Conservation (phyloP, 2,113 vertebrate species). For the Chloebia gouldiae region DNA sequence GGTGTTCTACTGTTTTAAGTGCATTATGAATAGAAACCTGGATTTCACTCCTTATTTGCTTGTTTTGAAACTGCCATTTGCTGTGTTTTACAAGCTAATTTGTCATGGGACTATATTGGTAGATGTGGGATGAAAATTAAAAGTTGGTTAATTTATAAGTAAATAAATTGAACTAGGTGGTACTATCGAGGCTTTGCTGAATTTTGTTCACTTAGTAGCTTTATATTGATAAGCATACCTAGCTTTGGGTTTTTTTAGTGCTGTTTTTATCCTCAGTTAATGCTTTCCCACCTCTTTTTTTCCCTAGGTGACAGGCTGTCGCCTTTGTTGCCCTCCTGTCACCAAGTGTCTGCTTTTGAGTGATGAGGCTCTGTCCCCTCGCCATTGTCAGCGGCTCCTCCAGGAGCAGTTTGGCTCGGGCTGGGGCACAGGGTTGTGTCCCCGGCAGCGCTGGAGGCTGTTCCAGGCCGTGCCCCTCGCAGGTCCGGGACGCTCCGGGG, state of each 20-base stretch:
- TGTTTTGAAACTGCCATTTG: not conserved
- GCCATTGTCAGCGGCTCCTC: rapidly evolving
- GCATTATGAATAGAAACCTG: not conserved
- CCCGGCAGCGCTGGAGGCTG: not conserved
- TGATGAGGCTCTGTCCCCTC: not conserved
- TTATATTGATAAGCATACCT: not conserved
- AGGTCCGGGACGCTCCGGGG: not conserved
- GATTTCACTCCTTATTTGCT: not conserved
- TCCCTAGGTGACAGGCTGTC: not conserved
- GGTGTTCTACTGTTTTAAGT: not conserved
- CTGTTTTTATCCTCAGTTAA: not conserved
- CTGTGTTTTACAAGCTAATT: not conserved
- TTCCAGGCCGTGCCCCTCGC: not conserved
- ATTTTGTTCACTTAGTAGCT: not conserved
- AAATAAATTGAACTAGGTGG: not conserved
- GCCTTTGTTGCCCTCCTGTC: not conserved
- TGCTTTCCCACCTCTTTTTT: not conserved
- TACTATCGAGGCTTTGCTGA: not conserved
- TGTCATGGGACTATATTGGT: not conserved
- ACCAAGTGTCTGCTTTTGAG: not conserved
- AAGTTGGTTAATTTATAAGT: not conserved
- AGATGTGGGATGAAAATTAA: not conserved
- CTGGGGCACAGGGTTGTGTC: not conserved
- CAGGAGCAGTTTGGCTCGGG: not conserved
- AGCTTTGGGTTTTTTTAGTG: not conserved